Percentiles rank a stretch among this genome's conserved stretches.
These are phyloP conservation scores for Synergus umbraculus DNA, from an alignment of 2,888 invertebrate species.

Conservation along the genomic window DNA sequence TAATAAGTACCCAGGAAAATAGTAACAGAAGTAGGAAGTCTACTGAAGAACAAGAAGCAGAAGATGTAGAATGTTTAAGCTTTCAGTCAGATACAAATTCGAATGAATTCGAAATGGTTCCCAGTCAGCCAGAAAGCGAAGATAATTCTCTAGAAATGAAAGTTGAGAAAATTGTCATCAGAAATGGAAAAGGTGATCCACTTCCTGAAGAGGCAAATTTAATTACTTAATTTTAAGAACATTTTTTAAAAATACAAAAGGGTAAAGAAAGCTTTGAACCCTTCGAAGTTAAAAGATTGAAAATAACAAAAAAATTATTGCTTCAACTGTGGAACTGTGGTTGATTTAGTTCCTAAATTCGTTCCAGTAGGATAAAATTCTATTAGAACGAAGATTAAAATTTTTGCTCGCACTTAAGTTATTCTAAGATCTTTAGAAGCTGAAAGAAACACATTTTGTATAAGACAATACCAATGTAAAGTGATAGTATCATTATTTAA, in stretches of 20 bases:
- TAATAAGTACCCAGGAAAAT: constrained; percentile 12
- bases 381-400: neutral
- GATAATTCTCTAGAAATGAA: constrained; percentile 64
- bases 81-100: constrained; percentile 61
- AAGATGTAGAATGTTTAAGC: constrained; percentile 59
- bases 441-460: neutral
- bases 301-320: neutral
- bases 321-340: neutral
- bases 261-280: neutral
- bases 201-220: constrained; percentile 62
- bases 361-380: neutral
- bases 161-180: constrained; percentile 61
- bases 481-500: constrained; percentile 14
- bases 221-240: constrained; percentile 44
- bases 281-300: neutral
- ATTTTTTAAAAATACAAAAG: neutral
- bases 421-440: neutral
- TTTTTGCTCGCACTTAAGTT: neutral
- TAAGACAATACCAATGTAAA: neutral
- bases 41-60: constrained; percentile 50
- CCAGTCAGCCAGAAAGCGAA: constrained; percentile 64
- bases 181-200: constrained; percentile 56
- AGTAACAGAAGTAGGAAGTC: constrained; percentile 10
- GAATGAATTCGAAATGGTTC: constrained; percentile 68
- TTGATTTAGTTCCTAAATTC: neutral